Evolutionary conservation across 2,797 vertebrate genomes (phyloP), one percentile per base, ranked within the genome.

Genomic region (Pseudomugil gertrudae): DNA sequence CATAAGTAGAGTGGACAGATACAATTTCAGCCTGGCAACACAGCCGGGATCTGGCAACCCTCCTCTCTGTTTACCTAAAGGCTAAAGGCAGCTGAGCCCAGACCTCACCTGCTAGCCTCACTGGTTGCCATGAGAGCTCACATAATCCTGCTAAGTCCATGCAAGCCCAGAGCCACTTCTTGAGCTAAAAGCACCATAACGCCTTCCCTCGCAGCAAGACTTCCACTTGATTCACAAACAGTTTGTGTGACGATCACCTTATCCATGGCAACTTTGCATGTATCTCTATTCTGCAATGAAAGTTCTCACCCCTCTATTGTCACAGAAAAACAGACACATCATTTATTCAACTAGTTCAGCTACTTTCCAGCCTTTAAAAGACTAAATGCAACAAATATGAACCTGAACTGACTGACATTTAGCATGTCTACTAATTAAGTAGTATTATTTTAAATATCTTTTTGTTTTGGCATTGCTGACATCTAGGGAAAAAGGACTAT

Each of bases 61-160:
- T 63, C 24, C 80, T 72, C 71, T 66, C 87, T 98, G 95, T 99
- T 98, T 98, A 94, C 95, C 93, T 90, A 97, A 96, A 93, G 95
- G 96, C 97, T 99, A 90, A 62, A 98, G 93, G 88, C 79, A 87
- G 86, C 89, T 85, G 88, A 92, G 90, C 87, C 63, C 90, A 83
- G 89, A 81, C 92, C 95, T 98, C 95, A 97, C 96, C 96, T 96
- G 95, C 95, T 95, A 94, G 91, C 95, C 94, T 84, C 93, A 66
- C 81, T 84, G 92, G 92, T 83, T 92, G 92, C 95, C 95, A 96
- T 97, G 95, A 97, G 97, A 96, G 96, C 94, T 94, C 93, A 76
- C 88, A 91, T 96, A 97, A 98, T 98, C 96, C 95, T 86, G 67
- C 85, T 92, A 92, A 95, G 77, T 91, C 93, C 88, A 92, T 91